These are phyloP conservation scores for Solen grandis DNA, from an alignment of 1,140 invertebrate species.

Conservation along the genomic window DNA sequence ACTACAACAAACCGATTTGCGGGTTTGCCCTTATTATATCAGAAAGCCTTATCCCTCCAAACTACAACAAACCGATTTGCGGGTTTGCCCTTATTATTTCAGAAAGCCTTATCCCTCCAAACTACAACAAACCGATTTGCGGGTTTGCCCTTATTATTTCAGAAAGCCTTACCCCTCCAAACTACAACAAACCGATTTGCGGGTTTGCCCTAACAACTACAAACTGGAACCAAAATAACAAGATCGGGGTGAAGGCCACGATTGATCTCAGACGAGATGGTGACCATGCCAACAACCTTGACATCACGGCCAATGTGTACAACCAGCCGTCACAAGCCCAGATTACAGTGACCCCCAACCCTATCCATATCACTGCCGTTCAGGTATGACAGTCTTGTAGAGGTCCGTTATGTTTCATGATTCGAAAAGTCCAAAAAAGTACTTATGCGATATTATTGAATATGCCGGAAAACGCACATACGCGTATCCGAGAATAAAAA, in stretches of 20 bases:
- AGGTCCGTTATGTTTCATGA: constrained; percentile 57
- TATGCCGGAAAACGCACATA: too few species aligned
- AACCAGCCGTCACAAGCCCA: constrained; percentile 32
- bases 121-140: constrained; percentile 38
- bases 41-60: constrained; percentile 25
- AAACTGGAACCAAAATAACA: constrained; percentile 38
- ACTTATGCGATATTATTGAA: too few species aligned
- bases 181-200: constrained; percentile 38
- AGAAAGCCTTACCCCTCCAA: constrained; percentile 25
- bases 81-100: constrained; percentile 42
- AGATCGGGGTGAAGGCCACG: constrained; percentile 42
- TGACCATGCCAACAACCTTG: constrained; percentile 34
- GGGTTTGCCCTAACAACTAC: constrained; percentile 40
- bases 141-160: constrained; percentile 37
- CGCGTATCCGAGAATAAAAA: too few species aligned
- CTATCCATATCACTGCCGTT: constrained; percentile 1
- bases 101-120: constrained; percentile 25
- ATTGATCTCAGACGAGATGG: constrained; percentile 36
- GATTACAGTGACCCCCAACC: constrained; percentile 27
- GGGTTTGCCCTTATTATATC: too few species aligned
- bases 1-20: too few species aligned
- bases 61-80: constrained; percentile 38
- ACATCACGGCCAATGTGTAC: constrained; percentile 39
- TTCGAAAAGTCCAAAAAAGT: too few species aligned
- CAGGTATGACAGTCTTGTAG: constrained; percentile 58